Base-by-base conservation (phyloP, 2,888 invertebrate genomes). In the Rhabditoides inermis region DNA sequence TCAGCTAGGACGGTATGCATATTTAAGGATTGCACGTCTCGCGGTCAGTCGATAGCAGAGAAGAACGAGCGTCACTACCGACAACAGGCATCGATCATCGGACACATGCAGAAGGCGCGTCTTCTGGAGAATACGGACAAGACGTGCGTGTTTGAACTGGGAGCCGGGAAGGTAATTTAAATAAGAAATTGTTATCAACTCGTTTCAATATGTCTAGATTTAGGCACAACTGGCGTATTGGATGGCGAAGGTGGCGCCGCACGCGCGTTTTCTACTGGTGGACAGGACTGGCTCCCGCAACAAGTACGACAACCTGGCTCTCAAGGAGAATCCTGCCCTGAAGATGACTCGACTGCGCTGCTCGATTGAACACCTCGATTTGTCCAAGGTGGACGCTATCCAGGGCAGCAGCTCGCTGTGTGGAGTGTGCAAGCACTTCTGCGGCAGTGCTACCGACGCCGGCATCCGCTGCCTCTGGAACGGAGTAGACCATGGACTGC, bases 401-500 rank as follows among this genome's bases (percentile, higher is more conserved):
- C 44, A 67, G 66, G 56, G 59, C 3, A 53, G 56, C 1, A 23
- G 22, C 3, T 42, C 52, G 10, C 50, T 64, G 32, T 39, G 62
- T 18, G 66, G 64, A 4, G 54, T 69, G 6, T 71, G 70, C 53
- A 72, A 72, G 46, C 72, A 72, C 37, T 67, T 72, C 35, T 72
- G 72, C 49, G 72, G 72, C 10, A 68, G 61, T 51, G 72, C 70
- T 6, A 72, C 70, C 6, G 72, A 72, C 51, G 64, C 61, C 1
- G 69, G 65, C 20, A 63, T 65, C 39, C 47, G 55, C 18, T 58
- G 58, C 25, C 45, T 63, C 28, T n/a, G 6, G 15, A 49, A 37
- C 25, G 51, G 46, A 15, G 25, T 40, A 12, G 25, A 20, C 18
- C 39, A 30, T 15, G 55, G 57, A 3, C 39, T 63, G 2, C 46